Evolutionary conservation across 2,888 invertebrate species (phyloP).

Genomic region (Cerastis rubricosa): DNA sequence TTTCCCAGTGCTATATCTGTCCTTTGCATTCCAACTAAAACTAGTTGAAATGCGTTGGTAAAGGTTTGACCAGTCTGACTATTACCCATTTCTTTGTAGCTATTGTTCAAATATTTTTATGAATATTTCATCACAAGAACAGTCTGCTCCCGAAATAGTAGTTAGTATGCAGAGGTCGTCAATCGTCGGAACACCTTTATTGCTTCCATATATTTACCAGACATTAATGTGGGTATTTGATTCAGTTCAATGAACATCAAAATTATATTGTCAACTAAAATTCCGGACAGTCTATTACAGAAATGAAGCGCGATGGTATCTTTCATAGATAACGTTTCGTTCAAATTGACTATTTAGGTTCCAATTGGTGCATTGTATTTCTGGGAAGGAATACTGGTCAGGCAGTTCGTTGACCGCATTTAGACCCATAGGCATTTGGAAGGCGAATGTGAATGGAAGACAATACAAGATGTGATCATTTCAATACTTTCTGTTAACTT

Average conservation of each 20-base stretch:
- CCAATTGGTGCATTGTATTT: slow-evolving; percentile 2
- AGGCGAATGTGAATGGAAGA: not conserved
- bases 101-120: slow-evolving; percentile 24
- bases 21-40: no score
- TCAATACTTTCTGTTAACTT: not conserved
- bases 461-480: not conserved
- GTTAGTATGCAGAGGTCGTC: slow-evolving; percentile 49
- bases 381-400: not conserved
- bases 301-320: not conserved
- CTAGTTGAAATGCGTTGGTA: no score
- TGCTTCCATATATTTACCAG: slow-evolving; percentile 43
- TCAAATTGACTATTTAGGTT: slow-evolving; percentile 21
- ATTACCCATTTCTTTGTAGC: not conserved
- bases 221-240: slow-evolving; percentile 19
- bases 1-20: not conserved
- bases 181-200: slow-evolving; percentile 53
- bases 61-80: not conserved
- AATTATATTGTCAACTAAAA: slow-evolving; percentile 21
- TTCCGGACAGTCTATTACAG: not conserved
- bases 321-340: not conserved
- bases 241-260: slow-evolving; percentile 21
- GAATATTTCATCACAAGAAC: slow-evolving; percentile 58
- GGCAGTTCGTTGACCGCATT: slow-evolving; percentile 26
- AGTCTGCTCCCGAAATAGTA: slow-evolving; percentile 43
- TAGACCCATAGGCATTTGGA: not conserved